These are phyloP conservation scores for Tipula vernalis DNA, from an alignment of 2,888 invertebrate species.

Conservation along the genomic window DNA sequence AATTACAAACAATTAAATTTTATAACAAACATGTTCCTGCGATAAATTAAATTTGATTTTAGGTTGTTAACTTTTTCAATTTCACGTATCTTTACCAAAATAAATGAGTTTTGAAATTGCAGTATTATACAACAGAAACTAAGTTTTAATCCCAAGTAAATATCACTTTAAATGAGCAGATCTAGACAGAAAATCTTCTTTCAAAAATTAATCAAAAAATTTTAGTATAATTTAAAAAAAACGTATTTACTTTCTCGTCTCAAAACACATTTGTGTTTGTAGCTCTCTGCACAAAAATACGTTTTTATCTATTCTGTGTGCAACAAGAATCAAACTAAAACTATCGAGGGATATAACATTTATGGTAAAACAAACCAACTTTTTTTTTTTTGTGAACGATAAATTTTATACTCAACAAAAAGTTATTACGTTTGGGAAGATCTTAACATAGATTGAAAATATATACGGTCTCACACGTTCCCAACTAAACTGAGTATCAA, in stretches of 20 bases:
- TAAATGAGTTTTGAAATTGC: not conserved
- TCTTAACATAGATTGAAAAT: not conserved
- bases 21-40: not conserved
- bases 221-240: not conserved
- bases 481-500: not conserved
- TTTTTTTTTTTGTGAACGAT: not conserved
- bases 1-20: not conserved
- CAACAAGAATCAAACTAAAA: not conserved
- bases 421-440: not conserved
- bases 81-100: not conserved
- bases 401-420: not conserved
- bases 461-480: not conserved
- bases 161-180: not conserved
- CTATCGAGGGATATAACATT: not conserved
- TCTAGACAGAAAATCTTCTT: not conserved
- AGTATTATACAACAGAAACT: not conserved
- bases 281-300: not conserved
- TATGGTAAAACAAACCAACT: not conserved
- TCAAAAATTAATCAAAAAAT: not conserved
- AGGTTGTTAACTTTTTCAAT: not conserved
- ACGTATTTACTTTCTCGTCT: not conserved
- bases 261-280: not conserved
- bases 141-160: not conserved
- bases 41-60: not conserved
- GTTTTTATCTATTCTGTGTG: not conserved